Base-by-base conservation (phyloP, 2,888 invertebrate genomes). In the Pegoplata infirma region DNA sequence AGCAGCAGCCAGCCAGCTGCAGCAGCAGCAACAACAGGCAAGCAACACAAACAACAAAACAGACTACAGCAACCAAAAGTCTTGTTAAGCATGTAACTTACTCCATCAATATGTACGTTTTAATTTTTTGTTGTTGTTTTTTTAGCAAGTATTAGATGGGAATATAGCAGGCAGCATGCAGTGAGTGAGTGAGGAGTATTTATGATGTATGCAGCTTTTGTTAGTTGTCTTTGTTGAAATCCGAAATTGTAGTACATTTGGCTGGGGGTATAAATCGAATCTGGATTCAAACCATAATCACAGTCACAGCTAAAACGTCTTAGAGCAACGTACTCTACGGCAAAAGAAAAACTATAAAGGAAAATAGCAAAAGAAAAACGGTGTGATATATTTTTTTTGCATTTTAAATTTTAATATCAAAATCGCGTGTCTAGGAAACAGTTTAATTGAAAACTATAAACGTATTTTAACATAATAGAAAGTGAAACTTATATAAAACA, bases 201-300 rank as follows among this genome's bases (percentile, higher is more conserved):
- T 32, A 17, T 64, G 53, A 16, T 63, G 23, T 66, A 14, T 66
- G 53, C 44, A n/a, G 12, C 66, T 55, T 46, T 36, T 58, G 58
- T 21, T 47, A 46, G 44, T 61, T 72, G 67, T 28, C 51, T 59
- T 55, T 61, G 67, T 68, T n/a, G 36, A 61, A 40, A 68, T 67
- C 61, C 67, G 59, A 68, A 67, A 67, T 74, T 53, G 75, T 75
- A 55, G 25, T 61, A 53, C 16, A 56, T 78, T 75, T 75, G 61
- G 71, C 80, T 71, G 80, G 81, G 81, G 85, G 86, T 89, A 89
- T 89, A 89, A 89, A 89, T 89, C 88, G 86, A 86, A 89, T 88
- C 88, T 88, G 87, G 89, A 86, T 82, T 86, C 85, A 83, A 81
- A 76, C 71, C 71, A 80, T 73, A 84, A 84, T 83, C 85, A 86